Evolutionary conservation across 2,113 vertebrate genomes (phyloP), one percentile per base, ranked within the genome.

Genomic region (Excalfactoria chinensis): DNA sequence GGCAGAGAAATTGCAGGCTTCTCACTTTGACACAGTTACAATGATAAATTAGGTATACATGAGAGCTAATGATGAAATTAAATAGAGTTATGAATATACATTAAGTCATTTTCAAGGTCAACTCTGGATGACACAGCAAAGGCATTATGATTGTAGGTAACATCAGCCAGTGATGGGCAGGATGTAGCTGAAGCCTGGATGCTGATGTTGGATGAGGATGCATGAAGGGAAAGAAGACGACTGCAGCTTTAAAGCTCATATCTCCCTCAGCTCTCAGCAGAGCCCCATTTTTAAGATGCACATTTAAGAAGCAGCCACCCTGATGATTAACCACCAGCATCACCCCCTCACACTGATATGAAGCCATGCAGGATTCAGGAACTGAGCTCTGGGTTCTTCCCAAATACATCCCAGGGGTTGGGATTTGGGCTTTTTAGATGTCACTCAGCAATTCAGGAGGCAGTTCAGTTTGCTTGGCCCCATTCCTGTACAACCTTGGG

Each of bases 1-100:
- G 89, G 86, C 68, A 94, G 79, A 84, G 66, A 93, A 94, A 95
- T 91, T 88, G 91, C 90, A 95, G 69, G 49, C 83, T 90, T 94
- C 75, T 19, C 37, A 44, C 55, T 77, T 81, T 94, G 95, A 94
- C 80, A 58, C 68, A 41, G 69, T 95, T 96, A 93, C 68, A 86
- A 77, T 89, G 94, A 96, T 93, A 93, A 93, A 97, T 95, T 95
- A 89, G 58, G n/a, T 93, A 91, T 89, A 95, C 85, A 79, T 89
- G 85, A 76, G 41, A 86, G 75, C 58, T 95, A 95, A 96, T 93
- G 95, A 93, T 93, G 87, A 79, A 89, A 96, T 94, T 86, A 95
- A 95, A 86, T 35, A 28, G 89, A 76, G 49, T 93, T 91, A 96
- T 96, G 95, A 96, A 95, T 96, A 96, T 82, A 89, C 86, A 95